Conservation (phyloP, 2,888 invertebrate genomes). For the Oscheius onirici region DNA sequence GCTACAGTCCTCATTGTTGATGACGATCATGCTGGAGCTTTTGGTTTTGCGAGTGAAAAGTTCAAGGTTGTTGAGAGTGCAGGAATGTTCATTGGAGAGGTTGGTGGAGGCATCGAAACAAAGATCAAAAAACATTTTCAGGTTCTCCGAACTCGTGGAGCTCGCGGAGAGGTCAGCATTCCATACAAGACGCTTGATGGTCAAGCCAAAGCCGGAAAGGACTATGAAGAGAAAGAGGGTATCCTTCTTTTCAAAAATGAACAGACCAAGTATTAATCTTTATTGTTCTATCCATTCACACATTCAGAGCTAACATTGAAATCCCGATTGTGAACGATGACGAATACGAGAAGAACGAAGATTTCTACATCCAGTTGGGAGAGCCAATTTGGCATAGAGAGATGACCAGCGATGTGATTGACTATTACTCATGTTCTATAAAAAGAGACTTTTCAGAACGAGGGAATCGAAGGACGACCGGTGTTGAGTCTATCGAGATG, state of each 20-base stretch:
- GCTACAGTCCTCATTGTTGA: slow-evolving; percentile 98
- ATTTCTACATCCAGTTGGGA: slow-evolving; percentile 89
- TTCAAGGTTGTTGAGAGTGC: slow-evolving; percentile 76
- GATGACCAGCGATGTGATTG: slow-evolving; percentile 31
- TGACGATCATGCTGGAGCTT: slow-evolving; percentile 92
- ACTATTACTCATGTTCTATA: background rate
- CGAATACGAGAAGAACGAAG: slow-evolving; percentile 95
- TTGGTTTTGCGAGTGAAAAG: slow-evolving; percentile 85
- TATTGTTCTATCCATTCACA: background rate
- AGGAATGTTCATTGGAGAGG: slow-evolving; percentile 52
- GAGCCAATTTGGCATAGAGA: slow-evolving; percentile 79
- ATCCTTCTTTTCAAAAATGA: slow-evolving; percentile 93
- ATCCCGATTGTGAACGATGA: slow-evolving; percentile 93
- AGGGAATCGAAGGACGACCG: slow-evolving; percentile 82
- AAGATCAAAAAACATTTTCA: slow-evolving; percentile 4
- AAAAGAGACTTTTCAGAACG: slow-evolving; percentile 39
- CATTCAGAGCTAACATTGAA: slow-evolving; percentile 83
- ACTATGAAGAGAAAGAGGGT: slow-evolving; percentile 84
- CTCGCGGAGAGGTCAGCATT: slow-evolving; percentile 87
- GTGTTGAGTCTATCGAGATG: slow-evolving; percentile 85
- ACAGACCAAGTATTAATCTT: slow-evolving; percentile 94
- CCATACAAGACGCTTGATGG: slow-evolving; percentile 92
- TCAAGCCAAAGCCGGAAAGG: slow-evolving; percentile 81
- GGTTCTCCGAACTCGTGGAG: slow-evolving; percentile 77
- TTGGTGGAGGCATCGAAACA: slow-evolving; percentile 3